Percentiles rank a stretch among this genome's conserved stretches.
Conservation (phyloP, 2,888 invertebrate genomes). For the Anticlea derivata region DNA sequence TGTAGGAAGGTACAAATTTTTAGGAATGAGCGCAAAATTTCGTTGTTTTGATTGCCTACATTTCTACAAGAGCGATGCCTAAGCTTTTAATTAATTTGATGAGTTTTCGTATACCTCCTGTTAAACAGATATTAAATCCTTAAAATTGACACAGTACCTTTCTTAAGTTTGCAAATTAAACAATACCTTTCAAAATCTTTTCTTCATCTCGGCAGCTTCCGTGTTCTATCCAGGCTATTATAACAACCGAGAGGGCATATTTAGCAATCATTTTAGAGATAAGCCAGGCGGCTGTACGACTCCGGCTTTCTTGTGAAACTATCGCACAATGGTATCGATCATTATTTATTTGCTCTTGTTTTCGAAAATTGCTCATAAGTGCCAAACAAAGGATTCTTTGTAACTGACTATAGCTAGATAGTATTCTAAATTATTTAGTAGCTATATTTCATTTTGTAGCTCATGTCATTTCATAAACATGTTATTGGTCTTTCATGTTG, state of each 20-base stretch:
- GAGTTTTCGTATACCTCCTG: background rate
- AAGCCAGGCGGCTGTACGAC: constrained; percentile 47
- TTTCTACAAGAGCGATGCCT: too few species aligned
- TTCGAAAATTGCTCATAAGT: background rate
- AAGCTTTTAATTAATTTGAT: constrained; percentile 1
- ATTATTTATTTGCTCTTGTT: constrained; percentile 27
- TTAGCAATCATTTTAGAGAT: constrained; percentile 38
- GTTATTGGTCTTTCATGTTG: too few species aligned
- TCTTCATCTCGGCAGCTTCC: constrained; percentile 69
- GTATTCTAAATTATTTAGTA: too few species aligned
- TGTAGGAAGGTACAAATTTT: too few species aligned
- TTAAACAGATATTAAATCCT: constrained; percentile 6
- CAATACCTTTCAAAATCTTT: constrained; percentile 73
- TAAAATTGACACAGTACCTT: constrained; percentile 2
- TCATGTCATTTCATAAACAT: too few species aligned
- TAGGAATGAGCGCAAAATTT: too few species aligned
- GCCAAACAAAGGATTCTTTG: too few species aligned
- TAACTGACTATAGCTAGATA: too few species aligned
- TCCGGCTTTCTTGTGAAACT: constrained; percentile 40
- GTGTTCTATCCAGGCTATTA: constrained; percentile 38
- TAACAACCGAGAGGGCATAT: constrained; percentile 40
- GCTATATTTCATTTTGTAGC: too few species aligned
- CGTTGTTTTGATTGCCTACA: too few species aligned
- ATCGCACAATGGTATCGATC: constrained; percentile 42
- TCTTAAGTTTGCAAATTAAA: constrained; percentile 16